Base-by-base conservation (phyloP, 1,140 invertebrate species). In the Ladona fulva region DNA sequence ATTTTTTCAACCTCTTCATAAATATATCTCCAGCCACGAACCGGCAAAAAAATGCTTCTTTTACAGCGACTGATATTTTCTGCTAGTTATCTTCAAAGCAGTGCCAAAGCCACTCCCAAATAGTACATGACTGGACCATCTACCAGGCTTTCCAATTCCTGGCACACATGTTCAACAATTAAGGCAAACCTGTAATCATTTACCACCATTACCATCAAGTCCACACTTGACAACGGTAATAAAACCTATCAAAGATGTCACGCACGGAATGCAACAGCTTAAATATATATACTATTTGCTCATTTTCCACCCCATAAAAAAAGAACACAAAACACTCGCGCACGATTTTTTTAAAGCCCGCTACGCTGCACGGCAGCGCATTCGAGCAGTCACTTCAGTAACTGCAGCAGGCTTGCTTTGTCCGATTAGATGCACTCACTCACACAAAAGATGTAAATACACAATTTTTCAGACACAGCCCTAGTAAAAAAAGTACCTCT, bases 281-380 rank as follows among this genome's bases (percentile, higher is more conserved):
- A 78, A 25, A 37, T 76, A 78, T 29, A 44, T 74, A 77, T 24
- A 79, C 16, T 76, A n/a, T 24, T 59, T 52, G 76, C 24, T 76
- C 24, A 76, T 74, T 66, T 73, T 78, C 24, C 77, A 76, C 24
- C 74, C n/a, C 75, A 66, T 22, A 73, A 25, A 77, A 8, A 25
- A 77, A 29, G 77, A 22, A 77, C 74, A 25, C 59, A 22, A 79
- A 22, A 77, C 74, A 79, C 42, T 74, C 76, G 77, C 24, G 44
- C 66, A 79, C 19, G 77, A 79, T 25, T 77, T n/a, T n/a, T n/a
- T 66, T 74, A 79, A 37, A 24, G 75, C 19, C 75, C 25, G 6
- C 44, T 77, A 78, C 76, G 74, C 76, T 80, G 42, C 76, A 29
- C 37, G 37, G 52, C 74, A 79, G 52, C n/a, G 52, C 52, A 66